phyloP scores from a whole-genome alignment of 2,113 vertebrate species.

The Montifringilla adamsi region DNA sequence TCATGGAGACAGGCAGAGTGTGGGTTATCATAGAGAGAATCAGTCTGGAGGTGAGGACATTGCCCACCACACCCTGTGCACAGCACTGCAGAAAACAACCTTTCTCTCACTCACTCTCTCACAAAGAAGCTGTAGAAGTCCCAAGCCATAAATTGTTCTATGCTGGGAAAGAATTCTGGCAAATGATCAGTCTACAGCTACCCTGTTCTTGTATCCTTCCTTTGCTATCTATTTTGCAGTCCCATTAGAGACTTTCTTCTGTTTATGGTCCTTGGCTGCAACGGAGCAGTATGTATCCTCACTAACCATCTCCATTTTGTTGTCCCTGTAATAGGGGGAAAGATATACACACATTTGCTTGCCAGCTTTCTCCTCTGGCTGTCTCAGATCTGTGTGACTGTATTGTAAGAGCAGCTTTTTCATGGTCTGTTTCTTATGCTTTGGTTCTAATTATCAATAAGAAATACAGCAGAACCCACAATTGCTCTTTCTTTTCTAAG shows the following conservation, averaged over 20 bases:
- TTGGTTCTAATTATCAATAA: slow-evolving; percentile 17
- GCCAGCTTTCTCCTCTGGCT: not conserved
- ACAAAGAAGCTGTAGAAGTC: not conserved
- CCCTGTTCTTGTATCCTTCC: not conserved
- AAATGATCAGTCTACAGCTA: not conserved
- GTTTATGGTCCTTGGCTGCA: slow-evolving; percentile 35
- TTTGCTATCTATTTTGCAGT: not conserved
- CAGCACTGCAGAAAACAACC: not conserved
- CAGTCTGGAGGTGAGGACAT: not conserved
- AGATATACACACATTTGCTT: not conserved
- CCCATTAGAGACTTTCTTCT: slow-evolving; percentile 12
- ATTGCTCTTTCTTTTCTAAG: not conserved
- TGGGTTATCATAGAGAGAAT: not conserved
- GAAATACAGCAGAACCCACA: not conserved
- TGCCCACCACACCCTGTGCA: not conserved
- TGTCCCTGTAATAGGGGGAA: not conserved
- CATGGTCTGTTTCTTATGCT: not conserved
- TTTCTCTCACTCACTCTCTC: not conserved
- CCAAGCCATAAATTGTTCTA: not conserved
- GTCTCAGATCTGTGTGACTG: not conserved
- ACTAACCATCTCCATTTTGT: slow-evolving; percentile 24
- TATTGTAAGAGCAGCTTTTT: not conserved
- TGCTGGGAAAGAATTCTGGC: not conserved
- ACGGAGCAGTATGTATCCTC: not conserved
- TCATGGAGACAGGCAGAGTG: not conserved